These are phyloP conservation scores for Cheilosia pagana DNA, from an alignment of 2,888 invertebrate species.

Conservation along the genomic window DNA sequence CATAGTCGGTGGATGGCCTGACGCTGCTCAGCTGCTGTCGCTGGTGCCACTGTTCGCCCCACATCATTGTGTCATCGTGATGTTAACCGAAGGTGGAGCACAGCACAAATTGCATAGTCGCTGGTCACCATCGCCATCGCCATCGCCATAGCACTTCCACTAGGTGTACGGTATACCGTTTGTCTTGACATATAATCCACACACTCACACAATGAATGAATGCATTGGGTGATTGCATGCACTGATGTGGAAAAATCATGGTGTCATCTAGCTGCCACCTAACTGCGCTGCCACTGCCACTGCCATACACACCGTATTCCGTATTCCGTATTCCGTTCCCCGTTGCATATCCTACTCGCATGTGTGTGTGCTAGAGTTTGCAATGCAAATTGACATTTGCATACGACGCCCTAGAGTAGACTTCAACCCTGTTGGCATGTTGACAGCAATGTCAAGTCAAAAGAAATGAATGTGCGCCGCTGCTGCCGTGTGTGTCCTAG, in stretches of 20 bases:
- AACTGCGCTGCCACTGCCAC: slow-evolving; percentile 43
- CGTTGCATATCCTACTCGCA: slow-evolving; percentile 32
- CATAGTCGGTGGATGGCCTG: slow-evolving; percentile 73
- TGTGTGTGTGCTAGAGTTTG: slow-evolving; percentile 53
- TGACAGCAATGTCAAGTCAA: slow-evolving; percentile 75
- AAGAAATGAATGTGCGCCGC: slow-evolving; percentile 74
- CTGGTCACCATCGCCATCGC: slow-evolving; percentile 60
- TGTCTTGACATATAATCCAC: slow-evolving; percentile 70
- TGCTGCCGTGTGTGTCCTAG: slow-evolving; percentile 60
- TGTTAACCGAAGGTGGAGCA: slow-evolving; percentile 73
- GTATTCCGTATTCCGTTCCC: no score
- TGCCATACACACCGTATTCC: slow-evolving; percentile 61
- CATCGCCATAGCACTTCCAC: slow-evolving; percentile 43
- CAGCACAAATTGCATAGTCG: slow-evolving; percentile 74
- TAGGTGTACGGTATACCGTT: no score
- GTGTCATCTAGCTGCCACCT: slow-evolving; percentile 75
- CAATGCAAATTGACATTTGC: slow-evolving; percentile 75
- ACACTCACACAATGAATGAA: slow-evolving; percentile 34
- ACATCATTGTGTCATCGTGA: slow-evolving; percentile 73
- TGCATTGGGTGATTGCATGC: slow-evolving; percentile 71
- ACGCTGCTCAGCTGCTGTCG: slow-evolving; percentile 57
- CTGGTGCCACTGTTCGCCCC: slow-evolving; percentile 67
- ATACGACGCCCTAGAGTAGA: slow-evolving; percentile 74
- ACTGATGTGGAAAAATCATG: slow-evolving; percentile 73
- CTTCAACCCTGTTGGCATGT: slow-evolving; percentile 74